Evolutionary conservation across 2,797 vertebrate species (phyloP).

Genomic region (Sardinella longiceps): DNA sequence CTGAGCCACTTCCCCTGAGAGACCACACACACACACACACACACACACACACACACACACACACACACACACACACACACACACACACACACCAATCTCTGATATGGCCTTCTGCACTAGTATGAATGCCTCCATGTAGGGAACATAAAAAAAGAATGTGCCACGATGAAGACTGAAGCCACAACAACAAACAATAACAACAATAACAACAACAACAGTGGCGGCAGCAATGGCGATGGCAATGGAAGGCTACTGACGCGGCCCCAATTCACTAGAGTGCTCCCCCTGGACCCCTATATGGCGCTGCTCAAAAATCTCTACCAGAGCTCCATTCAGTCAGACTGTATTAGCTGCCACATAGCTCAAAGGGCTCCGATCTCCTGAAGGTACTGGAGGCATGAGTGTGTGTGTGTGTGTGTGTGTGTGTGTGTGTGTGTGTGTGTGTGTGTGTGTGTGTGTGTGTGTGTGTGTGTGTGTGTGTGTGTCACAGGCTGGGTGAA

Average conservation of each 20-base stretch:
- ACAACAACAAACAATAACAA: neutral
- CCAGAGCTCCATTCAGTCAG: neutral
- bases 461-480: neutral
- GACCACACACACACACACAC: neutral
- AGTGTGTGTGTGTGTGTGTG: neutral
- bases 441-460: conserved; percentile 15
- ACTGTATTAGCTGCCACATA: neutral
- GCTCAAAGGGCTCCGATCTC: neutral
- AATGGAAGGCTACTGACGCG: no score
- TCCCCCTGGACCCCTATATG: neutral
- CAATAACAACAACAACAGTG: neutral
- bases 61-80: no score
- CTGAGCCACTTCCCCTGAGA: neutral
- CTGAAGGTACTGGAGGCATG: neutral
- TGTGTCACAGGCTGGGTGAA: neutral
- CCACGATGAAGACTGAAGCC: neutral
- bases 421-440: conserved; percentile 1
- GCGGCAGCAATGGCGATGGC: neutral
- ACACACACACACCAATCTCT: neutral
- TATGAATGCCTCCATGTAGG: neutral
- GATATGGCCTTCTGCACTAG: neutral
- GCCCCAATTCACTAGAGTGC: neutral
- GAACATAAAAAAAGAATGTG: neutral
- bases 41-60: no score
- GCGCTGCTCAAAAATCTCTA: neutral